These are phyloP conservation scores for Hypanus sabinus DNA, from an alignment of 2,113 vertebrate genomes.

Conservation along the genomic window DNA sequence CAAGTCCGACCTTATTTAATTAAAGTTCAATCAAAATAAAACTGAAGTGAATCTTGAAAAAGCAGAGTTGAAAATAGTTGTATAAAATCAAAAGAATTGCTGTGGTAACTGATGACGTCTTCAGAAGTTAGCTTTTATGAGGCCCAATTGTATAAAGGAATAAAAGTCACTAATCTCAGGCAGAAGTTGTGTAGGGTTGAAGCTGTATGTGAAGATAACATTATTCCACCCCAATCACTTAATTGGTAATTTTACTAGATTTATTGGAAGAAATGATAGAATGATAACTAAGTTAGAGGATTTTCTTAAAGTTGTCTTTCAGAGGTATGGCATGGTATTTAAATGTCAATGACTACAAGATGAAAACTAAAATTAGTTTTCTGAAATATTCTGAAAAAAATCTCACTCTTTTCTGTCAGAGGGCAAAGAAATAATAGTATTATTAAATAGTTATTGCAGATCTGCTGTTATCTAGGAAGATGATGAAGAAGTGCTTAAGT, in stretches of 20 bases:
- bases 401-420: neutral
- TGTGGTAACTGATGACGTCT: neutral
- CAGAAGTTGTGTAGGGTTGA: neutral
- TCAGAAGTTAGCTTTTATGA: neutral
- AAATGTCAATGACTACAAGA: conserved; percentile 14
- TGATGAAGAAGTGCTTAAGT: neutral
- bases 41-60: neutral
- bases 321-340: neutral
- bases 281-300: neutral
- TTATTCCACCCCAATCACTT: neutral
- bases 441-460: conserved; percentile 4
- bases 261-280: neutral
- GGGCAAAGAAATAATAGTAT: neutral
- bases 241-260: neutral
- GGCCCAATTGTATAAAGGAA: neutral
- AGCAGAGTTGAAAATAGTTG: neutral
- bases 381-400: neutral
- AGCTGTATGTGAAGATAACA: conserved; percentile 25
- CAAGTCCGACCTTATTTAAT: neutral
- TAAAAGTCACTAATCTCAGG: neutral
- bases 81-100: neutral
- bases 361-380: conserved; percentile 18
- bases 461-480: conserved; percentile 6
- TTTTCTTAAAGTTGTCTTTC: neutral
- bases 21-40: conserved; percentile 16